Base-by-base conservation (phyloP, 2,113 vertebrate species). In the Trinectes maculatus region DNA sequence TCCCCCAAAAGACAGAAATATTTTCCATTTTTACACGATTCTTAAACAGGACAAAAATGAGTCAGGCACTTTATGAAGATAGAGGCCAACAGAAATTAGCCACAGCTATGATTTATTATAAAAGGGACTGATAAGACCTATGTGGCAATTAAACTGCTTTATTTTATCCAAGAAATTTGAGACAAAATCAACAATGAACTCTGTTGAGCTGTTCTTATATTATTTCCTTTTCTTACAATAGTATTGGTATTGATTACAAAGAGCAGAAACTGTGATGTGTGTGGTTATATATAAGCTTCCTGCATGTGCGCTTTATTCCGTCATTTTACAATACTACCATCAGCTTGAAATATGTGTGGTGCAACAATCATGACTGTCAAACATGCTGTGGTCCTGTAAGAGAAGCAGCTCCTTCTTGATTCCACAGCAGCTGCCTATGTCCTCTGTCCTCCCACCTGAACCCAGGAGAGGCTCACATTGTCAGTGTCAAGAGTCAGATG, bases 401-500 rank as follows among this genome's bases (percentile, higher is more conserved):
- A 68, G 7, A 31, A 53, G 48, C 39, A 21, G 25, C 25, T 9
- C 8, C 6, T 51, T 10, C 33, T 39, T 58, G 36, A 28, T 22
- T 12, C 34, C 29, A 48, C 36, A 28, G 47, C 53, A 18, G 46
- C 75, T 46, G 62, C 58, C 21, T 47, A 28, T 10, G 43, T 15
- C 37, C 13, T 60, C 25, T 63, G n/a, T 29, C 3, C 36, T 54
- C 24, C 53, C 56, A n/a, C 36, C 28, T 57, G 44, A 43, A 36
- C 43, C 29, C 63, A 39, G 49, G 5, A 15, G 19, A 37, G 44
- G 8, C 36, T 36, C 47, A 7, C 39, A 9, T 31, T 11, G 28
- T 66, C 84, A 83, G 79, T 87, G 84, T 89, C 86, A 42, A 47
- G 69, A 53, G 58, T 51, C 55, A 24, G 21, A 64, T 54, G 66